Evolutionary conservation across 2,797 vertebrate genomes (phyloP), one percentile per base, ranked within the genome.

Genomic region (Falco concolor): DNA sequence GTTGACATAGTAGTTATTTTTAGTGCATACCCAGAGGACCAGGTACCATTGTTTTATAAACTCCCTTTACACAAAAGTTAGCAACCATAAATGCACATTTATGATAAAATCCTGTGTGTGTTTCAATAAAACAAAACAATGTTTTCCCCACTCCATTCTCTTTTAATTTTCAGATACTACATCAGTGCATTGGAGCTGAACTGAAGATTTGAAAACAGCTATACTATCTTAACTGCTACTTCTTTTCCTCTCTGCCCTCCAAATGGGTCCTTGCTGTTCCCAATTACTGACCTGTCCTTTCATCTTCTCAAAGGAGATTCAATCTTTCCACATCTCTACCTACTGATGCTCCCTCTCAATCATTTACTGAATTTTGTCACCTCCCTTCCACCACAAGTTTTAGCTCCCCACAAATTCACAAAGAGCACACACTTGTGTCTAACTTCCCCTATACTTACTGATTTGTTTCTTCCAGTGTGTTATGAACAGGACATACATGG

Each of bases 241-340:
- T 73, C 64, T 68, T 87, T 90, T 86, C 56, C 67, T 91, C 30
- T 73, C 54, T 96, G 84, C 63, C 50, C 44, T 95, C 83, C 81
- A 96, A 95, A 91, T 93, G 49, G 89, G 77, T 87, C 77, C 54
- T 96, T 2, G 1, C 67, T 90, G 47, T 89, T 94, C 83, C 89
- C 40, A 87, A 57, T 97, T 96, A 94, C 77, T 67, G 64, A 90
- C 50, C 67, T 84, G 54, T 74, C 74, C 52, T 95, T 96, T 93
- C 63, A 84, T 89, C 56, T 80, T 93, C 87, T 80, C 90, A 85
- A 75, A 73, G 69, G 87, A 95, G 76, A 96, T 87, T 69, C 79
- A 91, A 42, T 96, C 90, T 92, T 93, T 94, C 82, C 73, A 68
- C 61, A 59, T 65, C 57, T 92, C 32, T 81, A n/a, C 75, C 30